Evolutionary conservation across 1,140 invertebrate genomes (phyloP).

Genomic region (Laupala kohalensis): DNA sequence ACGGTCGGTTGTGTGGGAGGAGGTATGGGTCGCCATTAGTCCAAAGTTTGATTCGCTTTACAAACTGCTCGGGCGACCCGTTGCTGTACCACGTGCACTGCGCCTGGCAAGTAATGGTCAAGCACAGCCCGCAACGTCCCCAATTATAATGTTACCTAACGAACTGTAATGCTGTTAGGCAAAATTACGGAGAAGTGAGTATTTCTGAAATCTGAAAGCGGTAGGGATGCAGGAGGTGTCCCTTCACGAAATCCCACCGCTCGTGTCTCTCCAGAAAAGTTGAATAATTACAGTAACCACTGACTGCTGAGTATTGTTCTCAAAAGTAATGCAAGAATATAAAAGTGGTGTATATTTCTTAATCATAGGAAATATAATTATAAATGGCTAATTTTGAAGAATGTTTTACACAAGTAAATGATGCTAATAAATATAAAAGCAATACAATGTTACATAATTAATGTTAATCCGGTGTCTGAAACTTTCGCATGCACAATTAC

Average conservation of each 20-base stretch:
- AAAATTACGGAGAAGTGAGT: neutral
- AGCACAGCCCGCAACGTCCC: neutral
- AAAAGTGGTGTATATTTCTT: no score
- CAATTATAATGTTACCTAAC: neutral
- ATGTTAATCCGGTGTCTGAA: no score
- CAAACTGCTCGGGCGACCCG: neutral
- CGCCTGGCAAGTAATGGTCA: neutral
- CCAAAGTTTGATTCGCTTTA: neutral
- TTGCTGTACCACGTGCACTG: neutral
- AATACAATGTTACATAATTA: no score
- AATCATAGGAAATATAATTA: no score
- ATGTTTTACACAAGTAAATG: no score
- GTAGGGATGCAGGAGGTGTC: neutral
- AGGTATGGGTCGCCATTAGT: neutral
- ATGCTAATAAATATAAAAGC: no score
- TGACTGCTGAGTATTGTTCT: neutral
- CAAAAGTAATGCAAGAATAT: no score
- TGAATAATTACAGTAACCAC: neutral
- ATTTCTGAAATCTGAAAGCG: neutral
- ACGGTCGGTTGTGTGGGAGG: neutral
- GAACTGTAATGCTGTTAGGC: neutral
- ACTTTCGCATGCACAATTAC: no score
- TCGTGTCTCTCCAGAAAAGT: no score
- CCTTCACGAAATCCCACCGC: no score
- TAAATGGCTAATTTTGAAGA: no score